A percentile compares a stretch with the other conserved stretches of the same genome.
phyloP scores from a whole-genome alignment of 92 coral and sea anemone species.

The Heteractis magnifica region DNA sequence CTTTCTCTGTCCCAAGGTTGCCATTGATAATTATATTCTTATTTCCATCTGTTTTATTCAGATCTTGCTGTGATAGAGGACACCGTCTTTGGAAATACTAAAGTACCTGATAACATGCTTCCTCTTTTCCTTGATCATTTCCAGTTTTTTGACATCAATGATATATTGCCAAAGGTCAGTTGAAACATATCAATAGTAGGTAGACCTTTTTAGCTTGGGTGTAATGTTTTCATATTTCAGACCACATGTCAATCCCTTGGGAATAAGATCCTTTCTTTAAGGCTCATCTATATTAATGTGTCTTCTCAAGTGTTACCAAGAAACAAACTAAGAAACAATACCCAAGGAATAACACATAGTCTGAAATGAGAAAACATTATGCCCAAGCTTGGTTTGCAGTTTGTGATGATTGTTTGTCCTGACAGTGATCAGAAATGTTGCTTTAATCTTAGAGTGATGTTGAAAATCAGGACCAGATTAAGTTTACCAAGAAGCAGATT shows the following conservation, averaged over 20 bases:
- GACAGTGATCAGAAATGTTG: not conserved
- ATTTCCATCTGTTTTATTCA: constrained; percentile 9
- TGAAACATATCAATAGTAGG: too few relatives aligned
- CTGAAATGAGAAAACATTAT: too few relatives aligned
- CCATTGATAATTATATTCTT: too few relatives aligned
- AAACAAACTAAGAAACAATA: too few relatives aligned
- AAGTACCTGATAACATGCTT: constrained; percentile 33
- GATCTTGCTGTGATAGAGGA: constrained; percentile 60
- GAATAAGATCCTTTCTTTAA: too few relatives aligned
- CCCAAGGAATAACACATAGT: too few relatives aligned
- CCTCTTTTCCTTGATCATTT: constrained; percentile 63
- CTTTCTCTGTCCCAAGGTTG: too few relatives aligned
- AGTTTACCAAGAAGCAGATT: constrained; percentile 51
- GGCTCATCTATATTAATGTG: too few relatives aligned
- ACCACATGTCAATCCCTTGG: not conserved
- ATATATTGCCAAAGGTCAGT: constrained; percentile 43
- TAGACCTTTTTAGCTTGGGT: too few relatives aligned
- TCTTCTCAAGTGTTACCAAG: too few relatives aligned
- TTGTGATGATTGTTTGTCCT: too few relatives aligned
- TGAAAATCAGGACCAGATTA: constrained; percentile 37
- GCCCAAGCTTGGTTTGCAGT: too few relatives aligned
- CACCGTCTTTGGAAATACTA: constrained; percentile 22
- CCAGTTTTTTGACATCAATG: constrained; percentile 44
- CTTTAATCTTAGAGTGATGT: constrained; percentile 14
- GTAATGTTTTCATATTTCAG: not conserved